Conservation (phyloP, 1,140 invertebrate species). For the Varroa destructor region DNA sequence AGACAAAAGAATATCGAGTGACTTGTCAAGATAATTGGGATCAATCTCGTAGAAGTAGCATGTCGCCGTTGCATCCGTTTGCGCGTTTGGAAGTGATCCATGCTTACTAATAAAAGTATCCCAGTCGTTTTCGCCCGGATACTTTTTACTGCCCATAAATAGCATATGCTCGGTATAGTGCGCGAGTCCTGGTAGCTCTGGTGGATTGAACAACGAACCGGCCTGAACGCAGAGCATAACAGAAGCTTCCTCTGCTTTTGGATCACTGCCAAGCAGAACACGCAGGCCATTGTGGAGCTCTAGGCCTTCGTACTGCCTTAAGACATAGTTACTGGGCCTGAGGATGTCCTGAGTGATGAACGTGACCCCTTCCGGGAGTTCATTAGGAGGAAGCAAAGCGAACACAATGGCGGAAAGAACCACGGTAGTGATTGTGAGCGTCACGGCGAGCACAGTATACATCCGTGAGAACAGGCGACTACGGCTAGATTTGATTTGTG, state of each 20-base stretch:
- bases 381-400: background rate
- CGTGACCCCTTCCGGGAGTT: background rate
- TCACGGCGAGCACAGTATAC: background rate
- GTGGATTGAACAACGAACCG: slow-evolving; percentile 19
- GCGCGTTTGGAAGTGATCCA: slow-evolving; percentile 20
- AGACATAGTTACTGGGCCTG: background rate
- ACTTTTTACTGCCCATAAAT: slow-evolving; percentile 35
- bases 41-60: slow-evolving; percentile 26
- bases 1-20: slow-evolving; percentile 31
- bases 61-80: slow-evolving; percentile 4
- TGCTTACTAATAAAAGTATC: slow-evolving; percentile 40
- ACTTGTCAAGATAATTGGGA: slow-evolving; percentile 12
- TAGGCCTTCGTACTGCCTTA: slow-evolving; percentile 5
- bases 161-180: slow-evolving; percentile 22
- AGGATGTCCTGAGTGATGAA: background rate
- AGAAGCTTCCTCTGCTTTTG: background rate
- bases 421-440: background rate
- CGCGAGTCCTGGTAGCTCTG: background rate
- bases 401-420: background rate
- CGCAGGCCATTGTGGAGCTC: slow-evolving; percentile 19
- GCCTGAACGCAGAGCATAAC: slow-evolving; percentile 16
- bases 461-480: background rate
- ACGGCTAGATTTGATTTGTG: background rate
- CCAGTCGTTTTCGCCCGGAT: slow-evolving; percentile 39
- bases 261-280: background rate